Evolutionary conservation across 2,888 invertebrate species (phyloP), one percentile per base, ranked within the genome.

Genomic region (Drosophila demipolita): DNA sequence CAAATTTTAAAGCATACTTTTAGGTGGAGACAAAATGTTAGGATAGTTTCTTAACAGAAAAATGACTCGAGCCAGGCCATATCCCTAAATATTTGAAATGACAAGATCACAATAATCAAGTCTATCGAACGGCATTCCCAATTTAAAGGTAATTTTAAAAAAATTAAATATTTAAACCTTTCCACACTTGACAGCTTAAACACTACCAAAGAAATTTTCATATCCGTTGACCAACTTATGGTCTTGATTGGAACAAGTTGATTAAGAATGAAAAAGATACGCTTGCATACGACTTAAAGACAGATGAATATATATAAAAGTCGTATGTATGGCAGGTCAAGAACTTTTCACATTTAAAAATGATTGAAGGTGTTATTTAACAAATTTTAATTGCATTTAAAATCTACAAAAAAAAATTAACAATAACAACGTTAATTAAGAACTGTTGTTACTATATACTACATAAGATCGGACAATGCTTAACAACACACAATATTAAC

Each of bases 401-500:
- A 49, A 50, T 23, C 23, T 48, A 75, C 50, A 40, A 60, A 48
- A 55, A 73, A 23, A 54, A 63, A 49, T 26, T 61, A 54, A 60
- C 55, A 73, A 52, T 59, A 73, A 60, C 68, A 78, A 73, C 62
- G 26, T 49, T 36, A 50, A 60, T 55, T 64, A 40, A 9, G 42
- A 52, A 60, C 26, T 29, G 40, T 45, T 68, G 57, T 67, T 53
- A 49, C 57, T 48, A 32, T 40, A 52, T 26, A 17, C 12, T 40
- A n/a, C 20, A 38, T 42, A 45, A 45, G 38, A 60, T 69, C 61
- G 64, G 52, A 75, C 62, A 49, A 23, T 49, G 38, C 64, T 52
- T 60, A 73, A 73, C 38, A 79, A 62, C 48, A 74, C 36, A 58
- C 68, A 80, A 71, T 64, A 66, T 72, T 54, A 62, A 53, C 57